A percentile compares a stretch with the other conserved stretches of the same genome.
Conservation (phyloP, 2,113 vertebrate genomes). For the Heterocephalus glaber region DNA sequence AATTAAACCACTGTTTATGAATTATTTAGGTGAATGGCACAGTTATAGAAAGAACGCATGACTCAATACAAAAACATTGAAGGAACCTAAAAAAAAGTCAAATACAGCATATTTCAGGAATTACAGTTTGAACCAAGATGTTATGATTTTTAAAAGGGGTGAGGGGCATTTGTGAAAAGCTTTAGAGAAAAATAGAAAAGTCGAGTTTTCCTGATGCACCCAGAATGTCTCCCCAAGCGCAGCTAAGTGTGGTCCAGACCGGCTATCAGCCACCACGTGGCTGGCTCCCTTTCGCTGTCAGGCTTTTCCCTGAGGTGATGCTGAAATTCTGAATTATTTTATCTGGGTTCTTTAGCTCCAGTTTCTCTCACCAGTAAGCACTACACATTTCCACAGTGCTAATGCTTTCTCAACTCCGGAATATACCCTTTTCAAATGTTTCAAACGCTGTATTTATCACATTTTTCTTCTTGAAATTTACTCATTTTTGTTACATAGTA, state of each 20-base stretch:
- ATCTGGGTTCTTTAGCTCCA: slow-evolving; percentile 65
- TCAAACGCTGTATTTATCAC: background rate
- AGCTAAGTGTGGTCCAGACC: slow-evolving; percentile 68
- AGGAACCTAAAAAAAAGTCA: slow-evolving; percentile 53
- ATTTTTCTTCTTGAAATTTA: slow-evolving; percentile 41
- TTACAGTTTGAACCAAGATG: slow-evolving; percentile 55
- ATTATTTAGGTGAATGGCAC: slow-evolving; percentile 86
- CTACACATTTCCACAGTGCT: slow-evolving; percentile 20
- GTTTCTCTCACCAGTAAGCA: slow-evolving; percentile 50
- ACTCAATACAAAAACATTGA: slow-evolving; percentile 72
- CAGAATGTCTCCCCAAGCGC: slow-evolving; percentile 59
- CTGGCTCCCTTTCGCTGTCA: slow-evolving; percentile 59
- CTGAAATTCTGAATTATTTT: slow-evolving; percentile 68
- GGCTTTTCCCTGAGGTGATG: slow-evolving; percentile 67
- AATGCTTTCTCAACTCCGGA: slow-evolving; percentile 44
- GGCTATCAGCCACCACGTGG: slow-evolving; percentile 59
- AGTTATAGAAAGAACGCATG: slow-evolving; percentile 78
- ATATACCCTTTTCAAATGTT: slow-evolving; percentile 51
- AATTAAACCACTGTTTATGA: slow-evolving; percentile 84
- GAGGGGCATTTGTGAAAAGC: slow-evolving; percentile 8
- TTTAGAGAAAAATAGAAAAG: slow-evolving; percentile 64
- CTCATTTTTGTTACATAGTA: slow-evolving; percentile 34
- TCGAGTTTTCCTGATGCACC: slow-evolving; percentile 66
- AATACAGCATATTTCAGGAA: slow-evolving; percentile 50
- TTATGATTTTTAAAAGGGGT: background rate